These are phyloP conservation scores for Arctopsyche grandis DNA, from an alignment of 1,140 invertebrate genomes.

Conservation along the genomic window DNA sequence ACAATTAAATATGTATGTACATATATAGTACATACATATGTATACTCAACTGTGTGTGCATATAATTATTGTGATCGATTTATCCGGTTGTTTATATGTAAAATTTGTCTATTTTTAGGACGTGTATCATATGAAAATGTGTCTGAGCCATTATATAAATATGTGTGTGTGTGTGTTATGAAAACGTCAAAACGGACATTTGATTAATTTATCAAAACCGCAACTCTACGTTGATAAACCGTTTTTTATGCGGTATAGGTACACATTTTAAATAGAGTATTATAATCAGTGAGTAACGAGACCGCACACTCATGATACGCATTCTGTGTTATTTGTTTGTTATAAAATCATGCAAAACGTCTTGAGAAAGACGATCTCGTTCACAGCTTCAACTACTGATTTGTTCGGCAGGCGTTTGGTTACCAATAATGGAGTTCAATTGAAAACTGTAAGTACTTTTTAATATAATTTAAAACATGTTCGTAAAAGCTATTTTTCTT, in stretches of 20 bases:
- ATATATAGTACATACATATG: too few species aligned
- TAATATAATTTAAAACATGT: neutral
- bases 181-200: slow-evolving; percentile 4
- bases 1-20: too few species aligned
- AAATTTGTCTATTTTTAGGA: too few species aligned
- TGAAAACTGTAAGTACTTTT: neutral
- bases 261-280: too few species aligned
- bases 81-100: too few species aligned
- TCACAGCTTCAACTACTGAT: slow-evolving; percentile 47
- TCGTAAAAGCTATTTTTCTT: neutral
- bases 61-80: too few species aligned
- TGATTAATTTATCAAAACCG: slow-evolving; percentile 23
- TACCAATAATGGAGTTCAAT: neutral
- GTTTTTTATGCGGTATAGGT: neutral
- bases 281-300: too few species aligned
- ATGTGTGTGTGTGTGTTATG: neutral
- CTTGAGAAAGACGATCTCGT: slow-evolving; percentile 22
- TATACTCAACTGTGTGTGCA: too few species aligned
- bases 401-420: slow-evolving; percentile 34
- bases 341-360: neutral
- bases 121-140: too few species aligned
- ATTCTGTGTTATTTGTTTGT: too few species aligned
- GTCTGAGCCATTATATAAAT: too few species aligned
- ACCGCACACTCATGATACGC: too few species aligned
- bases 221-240: slow-evolving; percentile 5